Base-by-base conservation (phyloP, 2,113 vertebrate genomes). In the Rhegmatorhina hoffmannsi region DNA sequence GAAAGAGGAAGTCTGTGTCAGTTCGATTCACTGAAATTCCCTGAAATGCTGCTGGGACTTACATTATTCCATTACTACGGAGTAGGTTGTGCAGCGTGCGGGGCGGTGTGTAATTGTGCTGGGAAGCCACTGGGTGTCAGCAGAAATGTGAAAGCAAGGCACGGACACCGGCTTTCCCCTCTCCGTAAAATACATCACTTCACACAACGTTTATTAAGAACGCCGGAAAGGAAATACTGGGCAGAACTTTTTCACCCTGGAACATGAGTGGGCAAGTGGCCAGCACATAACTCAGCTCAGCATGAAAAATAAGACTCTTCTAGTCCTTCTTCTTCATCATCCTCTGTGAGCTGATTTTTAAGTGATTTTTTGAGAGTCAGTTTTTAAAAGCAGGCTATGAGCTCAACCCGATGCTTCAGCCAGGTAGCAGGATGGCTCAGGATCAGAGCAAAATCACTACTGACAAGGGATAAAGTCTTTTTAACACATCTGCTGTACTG, bases 71-170 rank as follows among this genome's bases (percentile, higher is more conserved):
- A 1, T 5, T 5, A 33, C 13, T 20, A 0, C 49, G 1, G 8
- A 38, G 56, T 19, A 68, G 36, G 16, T 2, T 29, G 9, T 1
- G 9, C 46, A 17, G 43, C 3, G 3, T 0, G 31, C 34, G 9
- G 50, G 1, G 1, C 2, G 1, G n/a, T 11, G 49, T 63, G 66
- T 21, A 87, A 1, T 95, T 95, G 52, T 77, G n/a, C 8, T 0
- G 15, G 3, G 18, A 4, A 25, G 84, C 97, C 98, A 94, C 98
- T 92, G 96, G 98, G 94, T 97, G 98, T 96, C 97, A 98, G 97
- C 96, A 97, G 70, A 60, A 96, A 95, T 70, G 95, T 91, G 43
- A 90, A 25, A 87, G 96, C 76, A 3, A 20, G 14, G 18, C 84
- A 17, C 24, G 3, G 5, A 29, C 44, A 3, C 33, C 6, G 15